Evolutionary conservation across 2,113 vertebrate genomes (phyloP), one percentile per base, ranked within the genome.

Genomic region (Eulemur macaco): DNA sequence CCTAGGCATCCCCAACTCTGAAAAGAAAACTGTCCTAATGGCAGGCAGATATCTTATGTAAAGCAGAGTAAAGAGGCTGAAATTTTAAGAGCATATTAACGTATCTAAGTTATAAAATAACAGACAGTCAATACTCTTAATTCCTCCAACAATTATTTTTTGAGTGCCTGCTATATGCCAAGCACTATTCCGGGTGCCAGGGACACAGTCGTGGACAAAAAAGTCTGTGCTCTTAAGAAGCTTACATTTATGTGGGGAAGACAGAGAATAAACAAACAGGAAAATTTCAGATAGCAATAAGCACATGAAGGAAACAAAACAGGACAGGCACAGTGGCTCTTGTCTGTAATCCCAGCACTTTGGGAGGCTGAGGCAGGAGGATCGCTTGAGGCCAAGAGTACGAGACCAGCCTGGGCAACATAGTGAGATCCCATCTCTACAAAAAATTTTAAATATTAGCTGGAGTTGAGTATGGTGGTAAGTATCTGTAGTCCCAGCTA

Each of bases 41-140:
- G 42, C 56, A 47, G 29, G 18, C 9, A 6, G 2, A 1, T 64
- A 3, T 54, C 64, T 74, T 66, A 39, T 7, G 37, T 85, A 92
- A 92, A 74, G 63, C 25, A 60, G 29, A 77, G 12, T 84, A 27
- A 84, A 77, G 27, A 89, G 31, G 85, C 50, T 23, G 20, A 58
- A 47, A 52, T 80, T 94, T 95, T 73, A 29, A 39, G 89, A 86
- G 56, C 27, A 39, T 50, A 39, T 63, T 74, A 50, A 45, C 39
- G 25, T 45, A 83, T 91, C 60, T 76, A 74, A 74, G 27, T 84
- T 81, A 64, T 76, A 87, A 96, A 88, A 77, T 64, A 54, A 96
- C 34, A 71, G 54, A 25, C 25, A 69, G 8, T 47, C 25, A 45
- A 60, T 39, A 39, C 47, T 64, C 42, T 81, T 73, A 74, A 71